These are phyloP conservation scores for Cotesia vestalis DNA, from an alignment of 1,140 invertebrate genomes.

Conservation along the genomic window DNA sequence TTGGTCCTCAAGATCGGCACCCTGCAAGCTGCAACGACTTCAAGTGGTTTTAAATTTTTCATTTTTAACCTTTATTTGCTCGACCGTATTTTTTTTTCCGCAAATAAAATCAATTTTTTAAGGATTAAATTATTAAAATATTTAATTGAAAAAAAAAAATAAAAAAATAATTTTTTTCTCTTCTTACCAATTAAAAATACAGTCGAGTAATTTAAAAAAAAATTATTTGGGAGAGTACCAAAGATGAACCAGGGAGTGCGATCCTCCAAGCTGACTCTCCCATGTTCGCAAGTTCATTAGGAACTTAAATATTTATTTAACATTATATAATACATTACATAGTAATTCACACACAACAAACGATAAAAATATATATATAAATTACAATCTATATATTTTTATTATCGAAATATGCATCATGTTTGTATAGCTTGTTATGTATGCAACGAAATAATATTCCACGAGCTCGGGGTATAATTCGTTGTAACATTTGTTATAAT, in stretches of 20 bases:
- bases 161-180: too few species aligned
- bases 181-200: conserved; percentile 31
- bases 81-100: neutral
- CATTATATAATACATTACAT: too few species aligned
- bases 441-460: conserved; percentile 36
- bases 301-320: too few species aligned
- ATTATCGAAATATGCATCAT: conserved; percentile 38
- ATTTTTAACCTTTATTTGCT: neutral
- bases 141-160: too few species aligned
- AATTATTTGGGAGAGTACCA: too few species aligned
- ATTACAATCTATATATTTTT: conserved; percentile 38
- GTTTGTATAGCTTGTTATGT: conserved; percentile 49
- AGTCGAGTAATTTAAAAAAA: too few species aligned
- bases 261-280: too few species aligned
- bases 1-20: conserved; percentile 47
- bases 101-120: too few species aligned
- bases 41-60: conserved; percentile 2
- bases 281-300: too few species aligned
- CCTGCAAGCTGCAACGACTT: conserved; percentile 4
- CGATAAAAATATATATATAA: conserved; percentile 27
- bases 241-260: too few species aligned
- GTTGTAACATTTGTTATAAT: conserved; percentile 27
- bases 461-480: conserved; percentile 37
- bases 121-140: too few species aligned
- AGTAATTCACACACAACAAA: neutral